Evolutionary conservation across 2,113 vertebrate genomes (phyloP), one percentile per base, ranked within the genome.

Genomic region (Hystrix brachyura): DNA sequence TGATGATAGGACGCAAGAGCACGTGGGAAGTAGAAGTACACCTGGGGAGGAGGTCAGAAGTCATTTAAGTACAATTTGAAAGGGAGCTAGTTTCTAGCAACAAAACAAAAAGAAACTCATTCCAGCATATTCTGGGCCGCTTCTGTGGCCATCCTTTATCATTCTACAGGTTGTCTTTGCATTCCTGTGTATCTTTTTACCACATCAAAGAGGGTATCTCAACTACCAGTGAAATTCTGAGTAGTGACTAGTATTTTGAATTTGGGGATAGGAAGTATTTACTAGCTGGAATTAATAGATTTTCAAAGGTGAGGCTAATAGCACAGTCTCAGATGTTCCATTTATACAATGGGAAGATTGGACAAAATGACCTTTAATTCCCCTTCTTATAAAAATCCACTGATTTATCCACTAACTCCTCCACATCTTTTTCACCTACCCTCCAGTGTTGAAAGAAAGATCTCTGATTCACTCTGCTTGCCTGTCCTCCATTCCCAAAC

Each of bases 301-400:
- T n/a, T 69, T 90, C 55, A 29, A 81, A 81, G 27, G 18, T 57
- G 17, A 9, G 4, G 19, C 38, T 93, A 76, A n/a, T n/a, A 72
- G 27, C 71, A 86, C 85, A 1, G 12, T 86, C n/a, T 88, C n/a
- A 48, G 18, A 80, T 43, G 4, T 1, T 87, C 25, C 19, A 78
- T 64, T 32, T 91, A 51, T 57, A 62, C 72, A 81, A 57, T 29
- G 53, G 82, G 12, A 89, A 91, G 17, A 34, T 59, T 82, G 17
- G 59, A 29, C 10, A 91, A 95, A 87, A 86, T 23, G 23, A 32
- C 7, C 9, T 89, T 0, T 80, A 59, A 46, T 80, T 85, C 91
- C 89, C 14, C 90, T 51, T 91, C 38, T 86, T 86, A 27, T 79
- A 60, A 95, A 95, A 90, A 79, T 29, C 34, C n/a, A 43, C 46